Evolutionary conservation across 2,888 invertebrate genomes (phyloP), one percentile per base, ranked within the genome.

Genomic region (Cremastinae sp.): DNA sequence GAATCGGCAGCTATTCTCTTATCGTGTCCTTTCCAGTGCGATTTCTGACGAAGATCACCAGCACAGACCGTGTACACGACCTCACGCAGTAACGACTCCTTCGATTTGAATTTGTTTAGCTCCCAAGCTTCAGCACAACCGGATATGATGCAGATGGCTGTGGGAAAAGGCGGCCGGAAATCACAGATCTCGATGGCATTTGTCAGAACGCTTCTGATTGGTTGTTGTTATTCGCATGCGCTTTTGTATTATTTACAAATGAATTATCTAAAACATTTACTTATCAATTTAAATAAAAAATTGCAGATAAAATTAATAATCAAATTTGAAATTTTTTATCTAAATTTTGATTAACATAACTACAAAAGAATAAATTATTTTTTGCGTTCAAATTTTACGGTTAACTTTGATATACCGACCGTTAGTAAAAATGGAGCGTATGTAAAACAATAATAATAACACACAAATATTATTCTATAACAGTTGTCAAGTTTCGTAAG

Each of bases 41-140:
- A 56, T 51, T n/a, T n/a, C 35, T 65, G 62, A 47, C 62, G 75
- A 75, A 68, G 77, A 71, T 79, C 78, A 68, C 80, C 78, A 80
- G 81, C 80, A 80, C 49, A 62, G 18, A n/a, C 79, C 80, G 79
- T 78, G 74, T 75, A 51, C 43, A 59, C 75, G 62, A 66, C 79
- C 73, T 73, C 74, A 75, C 78, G 72, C 70, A 79, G 78, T 84
- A 86, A 86, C 86, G 86, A 84, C 84, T 85, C 78, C 70, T 53
- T 58, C 79, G 83, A 82, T 86, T 86, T 87, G 87, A 86, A 87
- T 85, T 86, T 85, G 85, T 85, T 85, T 84, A 80, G 80, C 82
- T 82, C 39, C 71, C 58, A 58, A 68, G 61, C 70, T 45, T 20
- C 20, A 28, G 41, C 62, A 12, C 22, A 28, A 64, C 53, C 69